Percentiles rank a stretch among this genome's conserved stretches.
Conservation (phyloP, 2,888 invertebrate species). For the Drosophila falleni region DNA sequence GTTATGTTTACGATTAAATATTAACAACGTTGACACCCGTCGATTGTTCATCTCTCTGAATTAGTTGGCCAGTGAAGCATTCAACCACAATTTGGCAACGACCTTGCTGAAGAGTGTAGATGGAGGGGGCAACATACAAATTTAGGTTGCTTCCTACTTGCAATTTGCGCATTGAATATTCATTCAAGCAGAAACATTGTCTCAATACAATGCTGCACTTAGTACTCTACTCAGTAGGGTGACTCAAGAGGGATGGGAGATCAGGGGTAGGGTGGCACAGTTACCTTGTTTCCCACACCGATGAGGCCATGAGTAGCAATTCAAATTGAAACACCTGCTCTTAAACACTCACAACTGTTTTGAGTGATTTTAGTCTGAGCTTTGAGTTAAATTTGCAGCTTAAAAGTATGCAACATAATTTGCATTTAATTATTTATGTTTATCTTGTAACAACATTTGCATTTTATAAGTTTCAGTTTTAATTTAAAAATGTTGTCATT, state of each 20-base stretch:
- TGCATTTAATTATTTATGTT: conserved; percentile 30
- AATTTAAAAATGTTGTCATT: too few species aligned
- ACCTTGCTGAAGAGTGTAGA: conserved; percentile 42
- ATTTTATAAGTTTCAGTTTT: too few species aligned
- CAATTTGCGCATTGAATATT: conserved; percentile 72
- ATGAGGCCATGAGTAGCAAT: conserved; percentile 42
- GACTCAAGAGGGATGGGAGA: not conserved
- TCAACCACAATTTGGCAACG: conserved; percentile 64
- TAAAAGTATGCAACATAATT: conserved; percentile 63
- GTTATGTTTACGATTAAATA: not conserved
- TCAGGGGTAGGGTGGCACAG: conserved; percentile 62
- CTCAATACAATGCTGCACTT: conserved; percentile 53
- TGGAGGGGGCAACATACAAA: not conserved
- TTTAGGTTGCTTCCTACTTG: conserved; percentile 71
- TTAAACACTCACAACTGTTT: not conserved
- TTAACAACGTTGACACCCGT: conserved; percentile 47
- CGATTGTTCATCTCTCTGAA: conserved; percentile 36
- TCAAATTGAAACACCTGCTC: conserved; percentile 57
- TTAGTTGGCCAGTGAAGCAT: conserved; percentile 57
- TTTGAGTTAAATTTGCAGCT: conserved; percentile 39
- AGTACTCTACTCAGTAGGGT: conserved; percentile 1
- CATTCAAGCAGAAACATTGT: conserved; percentile 64
- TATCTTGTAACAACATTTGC: conserved; percentile 10
- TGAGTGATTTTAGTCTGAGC: conserved; percentile 43
- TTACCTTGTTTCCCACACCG: conserved; percentile 71